Evolutionary conservation across 2,888 invertebrate genomes (phyloP), one percentile per base, ranked within the genome.

Genomic region (Cremastobaeus sp.): DNA sequence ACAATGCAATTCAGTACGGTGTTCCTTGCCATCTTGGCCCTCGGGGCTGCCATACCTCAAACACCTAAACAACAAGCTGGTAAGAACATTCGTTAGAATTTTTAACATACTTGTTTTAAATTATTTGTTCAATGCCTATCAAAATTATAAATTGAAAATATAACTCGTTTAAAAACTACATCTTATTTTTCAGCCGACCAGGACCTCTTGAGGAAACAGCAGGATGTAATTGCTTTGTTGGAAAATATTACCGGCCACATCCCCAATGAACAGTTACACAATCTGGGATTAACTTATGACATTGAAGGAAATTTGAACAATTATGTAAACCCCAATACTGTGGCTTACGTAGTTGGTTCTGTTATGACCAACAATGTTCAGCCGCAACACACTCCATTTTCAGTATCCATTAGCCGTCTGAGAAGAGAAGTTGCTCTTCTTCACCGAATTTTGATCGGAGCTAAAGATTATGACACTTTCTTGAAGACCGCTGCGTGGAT

Each of bases 391-490:
- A 89, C 91, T 74, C 88, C 91, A 9, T 93, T 92, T 89, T 91
- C 92, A 12, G 89, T 90, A 82, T 90, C 90, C 82, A 89, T 92
- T 83, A 89, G 90, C 54, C 87, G 89, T 32, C 92, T 94, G 66
- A 88, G 90, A 50, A 89, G 90, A 79, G 92, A 94, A 83, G 92
- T 91, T 6, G 83, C 90, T 2, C 90, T 91, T 3, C 86, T 94
- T 15, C 92, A 92, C 88, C 90, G 92, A 82, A 88, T 92, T 59
- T 89, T 95, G 76, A 90, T 90, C 88, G 91, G 92, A 64, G 92
- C 94, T 76, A 93, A 92, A 84, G 92, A 93, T 84, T 94, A 90
- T 84, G 90, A 91, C 17, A 92, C 92, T 30, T 93, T 95, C 89
- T 90, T 90, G 85, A 90, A 91, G 77, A 92, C 92, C 6, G 93